Base-by-base conservation (phyloP, 2,113 vertebrate genomes). In the Corythornis vintsioides region DNA sequence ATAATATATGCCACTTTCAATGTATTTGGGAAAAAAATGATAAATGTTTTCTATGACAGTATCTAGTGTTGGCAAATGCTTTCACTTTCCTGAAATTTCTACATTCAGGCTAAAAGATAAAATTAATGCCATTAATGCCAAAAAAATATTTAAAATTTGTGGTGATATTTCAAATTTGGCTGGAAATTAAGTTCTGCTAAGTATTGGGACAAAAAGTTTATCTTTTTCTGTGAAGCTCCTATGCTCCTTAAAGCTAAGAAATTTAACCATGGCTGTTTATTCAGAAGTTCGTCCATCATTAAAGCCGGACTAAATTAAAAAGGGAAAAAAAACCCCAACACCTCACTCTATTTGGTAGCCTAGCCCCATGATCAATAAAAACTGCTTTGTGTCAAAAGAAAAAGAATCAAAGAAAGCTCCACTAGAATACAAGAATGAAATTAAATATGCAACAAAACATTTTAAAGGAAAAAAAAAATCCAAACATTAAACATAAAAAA, bases 231-330 rank as follows among this genome's bases (percentile, higher is more conserved):
- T 63, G 26, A 83, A 87, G 33, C 8, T 80, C 15, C 38, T 38
- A 38, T 38, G 10, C 38, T 38, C 38, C 4, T 38, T 38, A 38
- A 38, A 38, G 38, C 38, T 38, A 38, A 65, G 28, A 73, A 87
- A 73, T 82, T 47, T 42, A 73, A 79, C 70, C 31, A 40, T 22
- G 8, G 20, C 20, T 87, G 42, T 63, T 90, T 81, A 61, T 69
- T 84, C 71, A 70, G 28, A 65, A 82, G 22, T 83, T 82, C n/a
- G 57, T 35, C 38, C 18, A 48, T 92, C 89, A 66, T 63, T 86
- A 93, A 90, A 89, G 31, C 12, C 45, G 40, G 40, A 76, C 31
- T 85, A 85, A 87, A 87, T 89, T 86, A 93, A 86, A 82, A 76
- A 70, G 2, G 7, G 13, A 8, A 0, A 22, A 6, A 3, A 1